phyloP scores from a whole-genome alignment of 2,113 vertebrate genomes.

The Entelurus aequoreus region DNA sequence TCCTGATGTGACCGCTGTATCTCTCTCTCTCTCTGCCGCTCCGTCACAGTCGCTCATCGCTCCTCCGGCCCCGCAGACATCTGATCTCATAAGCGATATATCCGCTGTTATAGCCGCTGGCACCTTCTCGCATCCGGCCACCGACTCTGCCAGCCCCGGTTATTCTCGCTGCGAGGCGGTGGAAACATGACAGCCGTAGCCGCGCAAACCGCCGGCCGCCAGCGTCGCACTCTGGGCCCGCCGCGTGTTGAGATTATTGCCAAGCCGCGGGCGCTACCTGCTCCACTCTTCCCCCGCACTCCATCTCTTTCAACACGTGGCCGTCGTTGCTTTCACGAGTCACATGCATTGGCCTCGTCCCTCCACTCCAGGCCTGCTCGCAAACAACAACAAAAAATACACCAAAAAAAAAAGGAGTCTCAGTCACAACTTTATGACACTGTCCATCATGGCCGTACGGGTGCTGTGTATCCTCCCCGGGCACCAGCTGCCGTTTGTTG shows the following conservation, averaged over 20 bases:
- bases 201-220: constrained; percentile 44
- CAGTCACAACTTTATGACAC: constrained; percentile 58
- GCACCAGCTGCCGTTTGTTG: constrained; percentile 28
- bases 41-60: constrained; percentile 59
- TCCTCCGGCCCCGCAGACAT: constrained; percentile 66
- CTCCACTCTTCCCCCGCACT: constrained; percentile 9
- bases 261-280: constrained; percentile 39
- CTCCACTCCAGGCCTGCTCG: constrained; percentile 36
- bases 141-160: constrained; percentile 66
- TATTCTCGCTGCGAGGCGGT: constrained; percentile 67
- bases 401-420: constrained; percentile 39
- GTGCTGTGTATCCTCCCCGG: constrained; percentile 41
- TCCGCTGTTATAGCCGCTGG: constrained; percentile 69
- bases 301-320: constrained; percentile 36
- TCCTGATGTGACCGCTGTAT: constrained; percentile 63
- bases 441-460: constrained; percentile 57
- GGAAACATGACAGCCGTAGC: constrained; percentile 56
- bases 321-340: constrained; percentile 39
- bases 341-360: constrained; percentile 35
- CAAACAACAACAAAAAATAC: constrained; percentile 21
- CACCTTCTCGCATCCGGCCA: constrained; percentile 67
- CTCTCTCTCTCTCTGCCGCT: constrained; percentile 38
- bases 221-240: constrained; percentile 34
- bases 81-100: constrained; percentile 76
- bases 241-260: constrained; percentile 43